Base-by-base conservation (phyloP, 1,140 invertebrate genomes). In the Oedothorax gibbosus region DNA sequence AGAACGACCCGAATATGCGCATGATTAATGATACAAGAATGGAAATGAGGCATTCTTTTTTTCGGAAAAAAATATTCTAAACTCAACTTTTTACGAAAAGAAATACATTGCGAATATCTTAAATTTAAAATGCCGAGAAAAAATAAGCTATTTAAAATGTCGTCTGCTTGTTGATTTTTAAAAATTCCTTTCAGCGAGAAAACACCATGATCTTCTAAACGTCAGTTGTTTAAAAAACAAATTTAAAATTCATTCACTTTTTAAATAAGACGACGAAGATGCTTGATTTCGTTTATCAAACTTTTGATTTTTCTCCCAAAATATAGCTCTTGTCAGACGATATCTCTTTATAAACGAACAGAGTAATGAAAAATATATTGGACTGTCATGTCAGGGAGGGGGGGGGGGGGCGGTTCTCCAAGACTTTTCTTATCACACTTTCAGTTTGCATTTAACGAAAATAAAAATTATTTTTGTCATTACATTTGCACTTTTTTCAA, bases 291-390 rank as follows among this genome's bases (percentile, higher is more conserved):
- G 14, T n/a, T 81, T 71, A 81, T 81, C 65, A 81, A 81, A 81
- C 18, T 57, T 75, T 21, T 51, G 53, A 20, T 68, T 20, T 78
- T 53, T 78, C 21, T 50, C 15, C n/a, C 50, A 54, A 79, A 79
- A 79, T 79, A 56, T 54, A 68, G 15, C 62, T 35, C 64, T 51
- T 15, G 64, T 50, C 51, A 15, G 51, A 50, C n/a, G 76, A 66
- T 79, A 79, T 79, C 76, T 66, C 35, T 66, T 66, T 68, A 35
- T 51, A 53, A n/a, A 4, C n/a, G 49, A 8, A 20, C 9, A 20
- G n/a, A 14, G 51, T 79, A 79, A 79, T 79, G 76, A 79, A 79
- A 79, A 79, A 79, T 62, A 68, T 79, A 79, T 79, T 79, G 76
- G 76, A 79, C 68, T 79, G 76, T 56, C 76, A 21, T 79, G 51